phyloP scores from a whole-genome alignment of 2,888 invertebrate genomes.

The Clitarchus hookeri region DNA sequence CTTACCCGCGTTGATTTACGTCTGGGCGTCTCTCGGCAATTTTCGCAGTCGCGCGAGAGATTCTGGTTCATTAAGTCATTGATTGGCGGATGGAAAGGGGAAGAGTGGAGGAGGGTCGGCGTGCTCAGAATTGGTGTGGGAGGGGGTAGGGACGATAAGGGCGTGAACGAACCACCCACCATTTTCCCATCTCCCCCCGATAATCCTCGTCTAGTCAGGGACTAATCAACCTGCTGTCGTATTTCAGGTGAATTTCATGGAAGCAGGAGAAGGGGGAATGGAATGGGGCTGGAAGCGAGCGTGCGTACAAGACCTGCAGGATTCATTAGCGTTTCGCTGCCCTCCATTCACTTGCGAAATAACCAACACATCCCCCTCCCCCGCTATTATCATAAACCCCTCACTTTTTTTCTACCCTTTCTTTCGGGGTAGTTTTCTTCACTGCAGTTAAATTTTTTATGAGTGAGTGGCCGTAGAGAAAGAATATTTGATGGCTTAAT shows the following conservation, averaged over 20 bases:
- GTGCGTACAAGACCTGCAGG: not conserved
- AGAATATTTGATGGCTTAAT: too few relatives aligned
- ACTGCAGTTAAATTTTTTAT: too few relatives aligned
- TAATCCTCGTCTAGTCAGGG: not conserved
- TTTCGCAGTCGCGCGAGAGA: not conserved
- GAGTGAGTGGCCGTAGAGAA: too few relatives aligned
- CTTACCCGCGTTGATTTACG: not conserved
- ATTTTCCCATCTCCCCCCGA: not conserved
- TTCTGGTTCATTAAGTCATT: slow-evolving; percentile 9
- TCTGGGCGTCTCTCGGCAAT: not conserved
- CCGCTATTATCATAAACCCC: too few relatives aligned
- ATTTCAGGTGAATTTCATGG: not conserved
- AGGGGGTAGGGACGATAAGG: not conserved
- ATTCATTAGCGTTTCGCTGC: not conserved
- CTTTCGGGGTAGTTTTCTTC: too few relatives aligned
- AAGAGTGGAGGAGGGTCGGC: not conserved
- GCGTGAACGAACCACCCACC: not conserved
- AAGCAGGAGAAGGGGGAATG: not conserved
- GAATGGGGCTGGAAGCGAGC: not conserved
- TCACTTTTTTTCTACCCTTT: too few relatives aligned
- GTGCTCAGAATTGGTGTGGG: not conserved
- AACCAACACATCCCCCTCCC: not conserved
- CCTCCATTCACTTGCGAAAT: not conserved
- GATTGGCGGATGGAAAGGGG: not conserved
- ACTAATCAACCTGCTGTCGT: not conserved